These are phyloP conservation scores for Slavum lentiscoides DNA, from an alignment of 2,888 invertebrate species.

Conservation along the genomic window DNA sequence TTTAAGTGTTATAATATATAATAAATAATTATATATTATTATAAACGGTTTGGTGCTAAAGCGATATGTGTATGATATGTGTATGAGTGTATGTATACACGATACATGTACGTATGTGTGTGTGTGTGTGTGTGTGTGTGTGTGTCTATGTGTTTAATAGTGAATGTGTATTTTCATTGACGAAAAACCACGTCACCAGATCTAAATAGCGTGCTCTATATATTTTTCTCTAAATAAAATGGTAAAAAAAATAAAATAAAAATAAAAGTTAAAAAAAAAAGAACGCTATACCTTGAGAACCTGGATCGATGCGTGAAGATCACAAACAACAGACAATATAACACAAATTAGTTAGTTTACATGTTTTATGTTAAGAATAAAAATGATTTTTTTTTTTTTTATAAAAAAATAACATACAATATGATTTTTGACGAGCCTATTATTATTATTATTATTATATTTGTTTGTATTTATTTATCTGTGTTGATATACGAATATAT, in stretches of 20 bases:
- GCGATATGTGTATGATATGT: slow-evolving; percentile 13
- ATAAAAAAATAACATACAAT: slow-evolving; percentile 14
- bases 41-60: slow-evolving; percentile 45
- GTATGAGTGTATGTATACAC: neutral
- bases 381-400: too few species aligned
- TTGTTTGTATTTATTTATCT: neutral
- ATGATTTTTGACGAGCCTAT: slow-evolving; percentile 16
- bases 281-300: slow-evolving; percentile 64
- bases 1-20: slow-evolving; percentile 20
- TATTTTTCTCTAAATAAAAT: slow-evolving; percentile 50
- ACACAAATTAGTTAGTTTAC: slow-evolving; percentile 52
- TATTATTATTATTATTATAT: neutral
- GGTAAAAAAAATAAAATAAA: slow-evolving; percentile 53
- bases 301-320: slow-evolving; percentile 64
- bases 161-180: slow-evolving; percentile 45
- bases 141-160: slow-evolving; percentile 12
- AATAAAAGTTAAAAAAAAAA: slow-evolving; percentile 56
- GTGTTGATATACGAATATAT: neutral
- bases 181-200: slow-evolving; percentile 47
- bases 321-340: slow-evolving; percentile 57
- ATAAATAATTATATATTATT: slow-evolving; percentile 10
- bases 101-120: neutral
- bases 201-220: slow-evolving; percentile 52
- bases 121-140: slow-evolving; percentile 23
- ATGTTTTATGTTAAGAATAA: slow-evolving; percentile 24